These are phyloP conservation scores for Parapristionchus giblindavisi DNA, from an alignment of 2,888 invertebrate species.

Conservation along the genomic window DNA sequence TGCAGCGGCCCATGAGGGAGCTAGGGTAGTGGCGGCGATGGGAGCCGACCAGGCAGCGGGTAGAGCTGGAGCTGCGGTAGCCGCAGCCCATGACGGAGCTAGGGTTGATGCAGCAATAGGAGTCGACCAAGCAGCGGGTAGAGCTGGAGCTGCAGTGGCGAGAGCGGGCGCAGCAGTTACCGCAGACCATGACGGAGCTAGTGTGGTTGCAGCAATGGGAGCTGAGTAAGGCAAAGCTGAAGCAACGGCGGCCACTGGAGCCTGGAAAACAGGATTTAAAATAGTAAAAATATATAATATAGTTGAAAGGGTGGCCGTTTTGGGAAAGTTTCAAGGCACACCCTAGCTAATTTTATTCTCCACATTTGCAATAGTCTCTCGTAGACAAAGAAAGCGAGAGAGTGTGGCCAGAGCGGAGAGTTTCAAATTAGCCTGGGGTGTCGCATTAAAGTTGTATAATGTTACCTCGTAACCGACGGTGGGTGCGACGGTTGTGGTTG, in stretches of 20 bases:
- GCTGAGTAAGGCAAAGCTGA: neutral
- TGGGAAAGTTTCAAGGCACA: too few relatives aligned
- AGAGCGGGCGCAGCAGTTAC: neutral
- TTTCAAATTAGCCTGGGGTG: too few relatives aligned
- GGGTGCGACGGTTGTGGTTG: too few relatives aligned
- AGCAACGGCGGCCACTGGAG: neutral
- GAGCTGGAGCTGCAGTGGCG: neutral
- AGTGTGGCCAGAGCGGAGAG: too few relatives aligned
- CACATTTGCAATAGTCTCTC: too few relatives aligned
- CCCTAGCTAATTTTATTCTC: too few relatives aligned
- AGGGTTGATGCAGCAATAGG: neutral
- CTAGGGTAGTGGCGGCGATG: neutral
- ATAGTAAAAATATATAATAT: too few relatives aligned
- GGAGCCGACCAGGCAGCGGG: neutral
- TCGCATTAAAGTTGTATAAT: too few relatives aligned
- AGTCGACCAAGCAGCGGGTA: neutral
- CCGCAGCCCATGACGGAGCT: constrained; percentile 4
- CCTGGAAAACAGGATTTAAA: too few relatives aligned
- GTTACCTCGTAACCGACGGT: too few relatives aligned
- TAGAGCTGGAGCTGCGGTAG: neutral
- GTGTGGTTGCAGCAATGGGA: neutral
- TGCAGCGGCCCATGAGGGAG: constrained; percentile 9
- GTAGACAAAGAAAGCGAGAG: too few relatives aligned
- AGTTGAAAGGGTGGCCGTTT: too few relatives aligned
- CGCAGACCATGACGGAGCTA: neutral